phyloP scores from a whole-genome alignment of 2,888 invertebrate species.

The Pterostichus madidus region DNA sequence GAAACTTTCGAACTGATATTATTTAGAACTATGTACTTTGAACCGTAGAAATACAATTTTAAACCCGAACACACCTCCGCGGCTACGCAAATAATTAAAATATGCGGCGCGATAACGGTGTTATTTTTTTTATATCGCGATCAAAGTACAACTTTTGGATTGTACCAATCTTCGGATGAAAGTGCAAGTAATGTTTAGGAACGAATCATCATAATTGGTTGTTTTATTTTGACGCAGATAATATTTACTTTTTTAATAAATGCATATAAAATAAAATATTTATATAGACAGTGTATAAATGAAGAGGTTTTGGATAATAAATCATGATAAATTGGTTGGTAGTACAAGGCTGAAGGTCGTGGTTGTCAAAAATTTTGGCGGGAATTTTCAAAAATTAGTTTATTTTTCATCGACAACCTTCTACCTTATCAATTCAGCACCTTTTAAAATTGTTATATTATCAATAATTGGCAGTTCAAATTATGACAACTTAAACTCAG shows the following conservation, averaged over 20 bases:
- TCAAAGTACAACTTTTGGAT: conserved; percentile 12
- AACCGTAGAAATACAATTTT: neutral
- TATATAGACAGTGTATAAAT: too few relatives aligned
- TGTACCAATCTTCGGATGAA: conserved; percentile 15
- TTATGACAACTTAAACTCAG: too few relatives aligned
- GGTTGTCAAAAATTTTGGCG: neutral
- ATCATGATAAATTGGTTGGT: neutral
- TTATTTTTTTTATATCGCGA: neutral
- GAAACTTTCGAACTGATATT: conserved; percentile 27
- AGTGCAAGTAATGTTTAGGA: conserved; percentile 21
- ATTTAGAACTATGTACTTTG: conserved; percentile 25
- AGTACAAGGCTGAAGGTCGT: neutral
- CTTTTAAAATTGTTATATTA: too few relatives aligned
- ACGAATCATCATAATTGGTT: neutral
- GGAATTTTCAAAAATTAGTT: neutral
- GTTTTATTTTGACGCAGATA: neutral
- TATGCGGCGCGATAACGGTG: neutral
- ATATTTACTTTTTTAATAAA: too few relatives aligned
- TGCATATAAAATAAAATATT: too few relatives aligned
- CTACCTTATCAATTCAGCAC: too few relatives aligned
- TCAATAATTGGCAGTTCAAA: too few relatives aligned
- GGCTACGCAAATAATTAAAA: neutral
- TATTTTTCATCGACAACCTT: too few relatives aligned
- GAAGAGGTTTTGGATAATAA: too few relatives aligned
- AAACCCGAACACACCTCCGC: conserved; percentile 33